phyloP scores from a whole-genome alignment of 2,113 vertebrate species.

The Dasypus novemcinctus region DNA sequence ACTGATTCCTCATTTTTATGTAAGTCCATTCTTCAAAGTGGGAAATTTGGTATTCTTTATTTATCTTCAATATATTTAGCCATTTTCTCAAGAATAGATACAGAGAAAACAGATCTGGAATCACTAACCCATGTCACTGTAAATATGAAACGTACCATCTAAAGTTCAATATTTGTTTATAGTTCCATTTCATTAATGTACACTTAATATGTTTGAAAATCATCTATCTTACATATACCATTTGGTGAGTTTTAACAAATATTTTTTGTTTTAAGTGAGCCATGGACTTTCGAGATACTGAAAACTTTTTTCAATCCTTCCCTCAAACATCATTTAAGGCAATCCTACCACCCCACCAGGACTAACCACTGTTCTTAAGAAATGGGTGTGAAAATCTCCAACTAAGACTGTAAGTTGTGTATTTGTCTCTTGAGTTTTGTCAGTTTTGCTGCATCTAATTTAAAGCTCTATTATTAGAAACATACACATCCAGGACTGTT shows the following conservation, averaged over 20 bases:
- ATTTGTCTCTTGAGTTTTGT: background rate
- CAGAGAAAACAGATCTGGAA: background rate
- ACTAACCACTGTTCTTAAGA: background rate
- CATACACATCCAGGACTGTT: background rate
- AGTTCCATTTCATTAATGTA: background rate
- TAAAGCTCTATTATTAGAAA: background rate
- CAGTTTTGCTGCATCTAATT: background rate
- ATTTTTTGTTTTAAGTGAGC: background rate
- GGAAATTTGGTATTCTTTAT: background rate
- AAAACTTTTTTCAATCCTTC: background rate
- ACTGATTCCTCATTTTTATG: background rate
- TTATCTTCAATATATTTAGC: background rate
- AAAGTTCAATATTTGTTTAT: background rate
- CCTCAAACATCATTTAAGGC: background rate
- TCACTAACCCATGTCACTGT: background rate
- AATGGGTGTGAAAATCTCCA: background rate
- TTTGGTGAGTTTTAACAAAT: background rate
- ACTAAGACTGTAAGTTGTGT: background rate
- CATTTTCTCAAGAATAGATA: background rate
- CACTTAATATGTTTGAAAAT: background rate
- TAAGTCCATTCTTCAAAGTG: background rate
- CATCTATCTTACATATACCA: background rate
- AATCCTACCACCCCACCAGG: background rate
- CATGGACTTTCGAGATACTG: background rate
- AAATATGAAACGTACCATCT: background rate